phyloP scores from a whole-genome alignment of 2,113 vertebrate genomes.

The Carassius auratus region DNA sequence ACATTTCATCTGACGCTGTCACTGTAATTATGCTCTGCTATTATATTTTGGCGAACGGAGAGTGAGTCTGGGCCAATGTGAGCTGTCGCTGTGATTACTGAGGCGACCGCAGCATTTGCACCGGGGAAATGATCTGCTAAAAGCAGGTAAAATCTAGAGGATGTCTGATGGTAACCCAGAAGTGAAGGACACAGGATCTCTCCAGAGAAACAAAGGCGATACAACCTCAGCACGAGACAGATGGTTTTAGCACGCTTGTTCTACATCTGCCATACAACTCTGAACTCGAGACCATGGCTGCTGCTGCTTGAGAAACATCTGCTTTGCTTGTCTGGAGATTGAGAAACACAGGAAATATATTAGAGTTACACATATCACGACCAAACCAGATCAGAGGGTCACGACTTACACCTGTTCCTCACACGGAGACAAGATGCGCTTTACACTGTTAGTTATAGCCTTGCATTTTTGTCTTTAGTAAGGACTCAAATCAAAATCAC shows the following conservation, averaged over 20 bases:
- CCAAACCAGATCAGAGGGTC: background rate
- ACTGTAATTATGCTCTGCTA: slow-evolving; percentile 76
- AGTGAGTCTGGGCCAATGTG: slow-evolving; percentile 68
- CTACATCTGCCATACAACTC: slow-evolving; percentile 30
- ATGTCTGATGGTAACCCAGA: background rate
- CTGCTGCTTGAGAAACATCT: slow-evolving; percentile 41
- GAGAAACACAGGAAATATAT: slow-evolving; percentile 18
- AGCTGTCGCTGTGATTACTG: slow-evolving; percentile 59
- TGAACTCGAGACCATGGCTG: background rate
- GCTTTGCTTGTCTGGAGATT: slow-evolving; percentile 42
- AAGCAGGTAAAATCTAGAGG: slow-evolving; percentile 16
- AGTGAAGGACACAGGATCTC: background rate
- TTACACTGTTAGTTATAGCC: background rate
- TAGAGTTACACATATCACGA: background rate
- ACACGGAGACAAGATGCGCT: background rate
- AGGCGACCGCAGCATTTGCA: slow-evolving; percentile 29
- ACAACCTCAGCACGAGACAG: background rate
- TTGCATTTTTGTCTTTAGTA: background rate
- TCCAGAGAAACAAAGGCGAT: background rate
- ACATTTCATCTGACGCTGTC: slow-evolving; percentile 81
- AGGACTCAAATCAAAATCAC: background rate
- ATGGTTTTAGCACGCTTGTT: slow-evolving; percentile 7
- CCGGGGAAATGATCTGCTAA: slow-evolving; percentile 43
- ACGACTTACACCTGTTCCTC: background rate
- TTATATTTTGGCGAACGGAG: slow-evolving; percentile 80